These are phyloP conservation scores for Meteorus colon DNA, from an alignment of 2,888 invertebrate genomes.

Conservation along the genomic window DNA sequence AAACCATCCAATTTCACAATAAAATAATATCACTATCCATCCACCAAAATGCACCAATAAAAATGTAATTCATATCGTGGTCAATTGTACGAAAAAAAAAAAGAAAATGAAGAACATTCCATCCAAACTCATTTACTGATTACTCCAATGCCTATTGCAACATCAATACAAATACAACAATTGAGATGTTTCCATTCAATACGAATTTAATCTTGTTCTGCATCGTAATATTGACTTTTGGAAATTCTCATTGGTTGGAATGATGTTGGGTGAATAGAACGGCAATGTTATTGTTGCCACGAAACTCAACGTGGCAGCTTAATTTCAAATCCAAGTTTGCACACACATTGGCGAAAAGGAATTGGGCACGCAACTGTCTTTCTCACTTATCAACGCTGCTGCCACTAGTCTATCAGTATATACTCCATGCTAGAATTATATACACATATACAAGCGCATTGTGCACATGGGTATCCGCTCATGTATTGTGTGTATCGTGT, in stretches of 20 bases:
- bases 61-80: not conserved
- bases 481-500: not conserved
- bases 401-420: slow-evolving; percentile 5
- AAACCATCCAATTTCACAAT: too few relatives aligned
- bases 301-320: slow-evolving; percentile 29
- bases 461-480: slow-evolving; percentile 6
- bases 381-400: not conserved
- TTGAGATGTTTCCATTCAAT: slow-evolving; percentile 1
- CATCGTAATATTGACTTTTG: slow-evolving; percentile 4
- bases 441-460: slow-evolving; percentile 10
- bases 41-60: too few relatives aligned
- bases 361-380: slow-evolving; percentile 17
- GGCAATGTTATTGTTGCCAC: slow-evolving; percentile 13
- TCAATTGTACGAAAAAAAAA: not conserved
- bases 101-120: not conserved
- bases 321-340: slow-evolving; percentile 37
- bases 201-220: slow-evolving; percentile 6
- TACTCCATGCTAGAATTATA: too few relatives aligned
- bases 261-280: not conserved
- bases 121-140: not conserved
- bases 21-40: too few relatives aligned
- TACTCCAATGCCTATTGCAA: not conserved
- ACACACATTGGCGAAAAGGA: slow-evolving; percentile 16
- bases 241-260: slow-evolving; percentile 14
- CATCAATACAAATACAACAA: not conserved